Evolutionary conservation across 2,888 invertebrate genomes (phyloP).

Genomic region (Tholera decimalis): DNA sequence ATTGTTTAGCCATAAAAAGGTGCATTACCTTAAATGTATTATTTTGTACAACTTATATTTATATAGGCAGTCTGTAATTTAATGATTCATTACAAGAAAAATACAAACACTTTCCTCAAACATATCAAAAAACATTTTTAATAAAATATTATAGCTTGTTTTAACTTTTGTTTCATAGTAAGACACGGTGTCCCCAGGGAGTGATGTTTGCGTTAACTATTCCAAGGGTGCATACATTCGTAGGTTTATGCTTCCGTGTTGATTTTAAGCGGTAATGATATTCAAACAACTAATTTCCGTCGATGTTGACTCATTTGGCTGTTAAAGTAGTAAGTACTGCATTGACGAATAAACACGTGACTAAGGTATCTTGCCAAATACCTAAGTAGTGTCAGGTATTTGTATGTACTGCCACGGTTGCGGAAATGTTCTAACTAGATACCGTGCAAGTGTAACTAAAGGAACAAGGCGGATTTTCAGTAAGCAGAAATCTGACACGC

Average conservation of each 20-base stretch:
- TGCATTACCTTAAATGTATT: too few species aligned
- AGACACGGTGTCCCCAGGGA: neutral
- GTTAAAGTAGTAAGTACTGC: neutral
- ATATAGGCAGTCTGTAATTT: neutral
- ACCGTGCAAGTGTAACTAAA: too few species aligned
- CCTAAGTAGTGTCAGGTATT: neutral
- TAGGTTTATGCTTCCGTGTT: constrained; percentile 6
- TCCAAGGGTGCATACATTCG: constrained; percentile 7
- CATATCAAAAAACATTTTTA: constrained; percentile 6
- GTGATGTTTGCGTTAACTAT: constrained; percentile 13
- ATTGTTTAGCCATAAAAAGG: too few species aligned
- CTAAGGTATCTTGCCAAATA: neutral
- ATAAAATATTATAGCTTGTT: constrained; percentile 1
- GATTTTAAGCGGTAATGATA: constrained; percentile 33
- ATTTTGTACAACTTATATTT: too few species aligned
- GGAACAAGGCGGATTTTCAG: too few species aligned
- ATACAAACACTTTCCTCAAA: constrained; percentile 1
- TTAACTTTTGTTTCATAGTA: neutral
- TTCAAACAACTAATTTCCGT: constrained; percentile 33
- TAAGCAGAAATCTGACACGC: too few species aligned
- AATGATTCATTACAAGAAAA: neutral
- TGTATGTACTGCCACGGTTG: too few species aligned
- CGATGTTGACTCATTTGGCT: neutral
- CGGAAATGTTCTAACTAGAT: too few species aligned
- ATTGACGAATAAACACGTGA: neutral